A percentile compares a stretch with the other conserved stretches of the same genome.
These are phyloP conservation scores for Melieria omissa DNA, from an alignment of 2,888 invertebrate genomes.

Conservation along the genomic window DNA sequence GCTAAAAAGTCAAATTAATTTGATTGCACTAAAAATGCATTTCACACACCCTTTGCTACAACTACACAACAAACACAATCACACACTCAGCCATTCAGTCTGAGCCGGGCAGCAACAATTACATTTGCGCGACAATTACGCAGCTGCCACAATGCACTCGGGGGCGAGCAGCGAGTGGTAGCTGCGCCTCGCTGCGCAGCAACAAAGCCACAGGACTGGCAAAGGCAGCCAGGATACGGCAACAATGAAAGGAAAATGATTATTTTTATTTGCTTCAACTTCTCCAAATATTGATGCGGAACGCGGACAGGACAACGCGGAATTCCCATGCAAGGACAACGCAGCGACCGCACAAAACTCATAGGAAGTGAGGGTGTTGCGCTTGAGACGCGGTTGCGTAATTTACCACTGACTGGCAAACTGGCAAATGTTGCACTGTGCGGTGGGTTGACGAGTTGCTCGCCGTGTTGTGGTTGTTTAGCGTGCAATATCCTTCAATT, in stretches of 20 bases:
- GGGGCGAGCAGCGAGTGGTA: no score
- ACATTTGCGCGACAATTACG: background rate
- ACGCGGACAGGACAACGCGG: background rate
- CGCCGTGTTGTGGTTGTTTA: background rate
- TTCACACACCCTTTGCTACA: no score
- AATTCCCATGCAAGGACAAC: slow-evolving; percentile 17
- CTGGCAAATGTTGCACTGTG: background rate
- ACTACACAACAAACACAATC: no score
- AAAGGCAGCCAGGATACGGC: background rate
- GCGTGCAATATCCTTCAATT: slow-evolving; percentile 14
- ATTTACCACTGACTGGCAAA: background rate
- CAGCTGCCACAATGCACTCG: background rate
- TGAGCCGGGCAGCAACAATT: no score
- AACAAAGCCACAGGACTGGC: no score
- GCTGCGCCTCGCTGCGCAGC: background rate
- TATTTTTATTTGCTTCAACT: no score
- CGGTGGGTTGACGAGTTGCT: no score
- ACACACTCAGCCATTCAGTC: no score
- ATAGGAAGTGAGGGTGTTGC: slow-evolving; percentile 4
- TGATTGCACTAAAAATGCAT: no score
- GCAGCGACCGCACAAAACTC: background rate
- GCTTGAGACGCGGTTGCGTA: background rate
- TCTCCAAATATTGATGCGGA: background rate
- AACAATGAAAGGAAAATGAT: no score
- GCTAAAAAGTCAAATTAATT: no score